Percentiles rank a stretch among this genome's conserved stretches.
phyloP scores from a whole-genome alignment of 1,140 invertebrate species.

The Lutraria rhynchaena region DNA sequence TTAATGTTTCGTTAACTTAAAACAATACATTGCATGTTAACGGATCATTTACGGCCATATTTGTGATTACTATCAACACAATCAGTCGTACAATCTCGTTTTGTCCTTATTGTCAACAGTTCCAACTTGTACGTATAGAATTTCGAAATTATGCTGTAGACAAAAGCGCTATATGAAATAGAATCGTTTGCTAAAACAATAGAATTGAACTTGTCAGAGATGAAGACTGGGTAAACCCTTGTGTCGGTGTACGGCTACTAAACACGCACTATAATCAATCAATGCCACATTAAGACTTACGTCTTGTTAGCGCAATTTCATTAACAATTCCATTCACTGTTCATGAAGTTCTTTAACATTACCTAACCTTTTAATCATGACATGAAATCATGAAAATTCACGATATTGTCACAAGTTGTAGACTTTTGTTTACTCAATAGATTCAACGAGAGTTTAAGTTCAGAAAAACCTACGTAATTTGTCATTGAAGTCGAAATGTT shows the following conservation, averaged over 20 bases:
- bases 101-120: constrained; percentile 44
- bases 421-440: too few relatives aligned
- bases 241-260: not conserved
- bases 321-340: too few relatives aligned
- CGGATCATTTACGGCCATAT: constrained; percentile 31
- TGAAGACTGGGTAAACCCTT: too few relatives aligned
- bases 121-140: not conserved
- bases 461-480: too few relatives aligned
- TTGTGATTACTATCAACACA: constrained; percentile 24
- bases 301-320: not conserved
- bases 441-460: too few relatives aligned
- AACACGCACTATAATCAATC: constrained; percentile 33
- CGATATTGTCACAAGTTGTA: too few relatives aligned
- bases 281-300: constrained; percentile 32
- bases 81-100: constrained; percentile 32
- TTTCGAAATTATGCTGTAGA: constrained; percentile 4
- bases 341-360: too few relatives aligned
- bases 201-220: not conserved
- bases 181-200: constrained; percentile 14
- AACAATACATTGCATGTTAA: constrained; percentile 23
- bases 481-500: too few relatives aligned
- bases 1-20: constrained; percentile 24
- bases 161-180: constrained; percentile 1
- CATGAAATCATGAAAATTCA: too few relatives aligned
- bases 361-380: too few relatives aligned